Evolutionary conservation across 2,113 vertebrate genomes (phyloP), one percentile per base, ranked within the genome.

Genomic region (Saccopteryx leptura): DNA sequence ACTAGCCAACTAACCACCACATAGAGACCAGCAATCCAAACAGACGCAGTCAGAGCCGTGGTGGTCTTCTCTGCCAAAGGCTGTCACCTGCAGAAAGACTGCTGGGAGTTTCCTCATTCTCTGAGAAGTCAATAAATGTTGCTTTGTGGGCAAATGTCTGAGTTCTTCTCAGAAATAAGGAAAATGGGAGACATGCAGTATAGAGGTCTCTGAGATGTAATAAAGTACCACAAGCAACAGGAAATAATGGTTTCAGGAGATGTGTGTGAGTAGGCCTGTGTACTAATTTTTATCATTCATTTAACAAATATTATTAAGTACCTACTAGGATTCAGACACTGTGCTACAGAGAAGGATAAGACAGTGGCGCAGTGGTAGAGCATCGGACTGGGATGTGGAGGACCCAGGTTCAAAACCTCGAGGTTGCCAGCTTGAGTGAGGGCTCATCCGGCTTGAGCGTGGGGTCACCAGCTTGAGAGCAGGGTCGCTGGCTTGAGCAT

Each of bases 61-160:
- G 12, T 15, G 60, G 26, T 26, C 52, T 31, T 46, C 52, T 3
- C 4, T 5, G 2, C 60, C 18, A 6, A 24, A 85, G 69, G 71
- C n/a, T n/a, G 48, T 14, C 0, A 0, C 8, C 31, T 21, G 23
- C n/a, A 54, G 54, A 46, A 7, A 46, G 66, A 12, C 31, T 13
- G 2, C 23, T 19, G 14, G 56, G 4, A 48, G 46, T 33, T 54
- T 71, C 39, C 79, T 74, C 18, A 13, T 31, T 39, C 19, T 79
- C 12, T 17, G 28, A 95, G 56, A 80, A 24, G 19, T 50, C 81
- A 39, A 2, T 4, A 46, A 33, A 58, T 61, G 7, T 8, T 21
- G 50, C 58, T 48, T 60, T n/a, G 6, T 10, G 50, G 50, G 28
- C 33, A 81, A 54, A 63, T 24, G 33, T 56, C 48, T 8, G 24